A percentile compares a stretch with the other conserved stretches of the same genome.
These are phyloP conservation scores for Vidua macroura DNA, from an alignment of 2,113 vertebrate species.

Conservation along the genomic window DNA sequence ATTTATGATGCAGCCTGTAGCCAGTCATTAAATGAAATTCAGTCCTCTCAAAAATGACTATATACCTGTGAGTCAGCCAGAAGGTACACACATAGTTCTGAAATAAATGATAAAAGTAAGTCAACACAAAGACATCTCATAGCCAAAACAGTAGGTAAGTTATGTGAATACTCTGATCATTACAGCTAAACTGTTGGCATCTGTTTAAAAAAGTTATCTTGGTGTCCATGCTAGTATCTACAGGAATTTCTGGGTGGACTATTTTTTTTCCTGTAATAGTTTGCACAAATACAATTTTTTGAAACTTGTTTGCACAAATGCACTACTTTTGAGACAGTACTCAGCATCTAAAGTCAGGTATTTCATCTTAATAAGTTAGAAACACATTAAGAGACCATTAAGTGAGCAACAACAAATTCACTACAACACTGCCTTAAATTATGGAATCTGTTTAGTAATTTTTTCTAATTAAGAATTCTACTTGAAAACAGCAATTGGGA, in stretches of 20 bases:
- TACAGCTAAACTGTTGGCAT: background rate
- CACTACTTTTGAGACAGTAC: too few relatives aligned
- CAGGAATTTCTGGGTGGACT: background rate
- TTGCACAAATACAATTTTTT: background rate
- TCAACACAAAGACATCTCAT: background rate
- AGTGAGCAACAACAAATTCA: background rate
- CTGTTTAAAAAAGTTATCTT: background rate
- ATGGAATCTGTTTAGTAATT: background rate
- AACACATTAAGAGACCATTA: background rate
- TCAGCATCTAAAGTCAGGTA: background rate
- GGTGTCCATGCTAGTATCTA: background rate
- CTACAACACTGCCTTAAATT: background rate
- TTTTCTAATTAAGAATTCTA: background rate
- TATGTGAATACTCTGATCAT: background rate
- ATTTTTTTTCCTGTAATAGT: background rate
- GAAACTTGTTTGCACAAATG: background rate
- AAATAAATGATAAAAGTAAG: background rate
- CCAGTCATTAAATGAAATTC: slow-evolving; percentile 21
- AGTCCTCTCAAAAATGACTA: background rate
- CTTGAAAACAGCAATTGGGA: background rate
- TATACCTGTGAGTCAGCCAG: background rate
- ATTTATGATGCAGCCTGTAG: slow-evolving; percentile 25
- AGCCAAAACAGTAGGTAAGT: background rate
- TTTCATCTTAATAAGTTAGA: background rate
- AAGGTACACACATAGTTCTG: background rate